phyloP scores from a whole-genome alignment of 2,797 vertebrate species.

The Pitangus sulphuratus region DNA sequence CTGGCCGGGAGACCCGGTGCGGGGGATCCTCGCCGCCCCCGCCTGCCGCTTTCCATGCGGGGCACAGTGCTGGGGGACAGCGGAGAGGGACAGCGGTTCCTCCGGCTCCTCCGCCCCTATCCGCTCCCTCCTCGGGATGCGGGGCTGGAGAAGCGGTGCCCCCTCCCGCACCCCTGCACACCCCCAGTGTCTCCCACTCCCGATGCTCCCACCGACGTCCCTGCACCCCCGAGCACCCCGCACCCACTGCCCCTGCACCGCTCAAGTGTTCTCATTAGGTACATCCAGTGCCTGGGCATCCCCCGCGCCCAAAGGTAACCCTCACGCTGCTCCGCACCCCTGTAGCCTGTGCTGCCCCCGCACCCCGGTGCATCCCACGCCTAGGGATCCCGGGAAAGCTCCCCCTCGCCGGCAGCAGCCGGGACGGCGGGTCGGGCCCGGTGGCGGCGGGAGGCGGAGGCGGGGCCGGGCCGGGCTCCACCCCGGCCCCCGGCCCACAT shows the following conservation, averaged over 20 bases:
- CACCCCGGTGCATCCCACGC: not conserved
- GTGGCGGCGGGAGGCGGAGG: not conserved
- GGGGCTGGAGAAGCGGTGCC: not conserved
- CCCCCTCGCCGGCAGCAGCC: not conserved
- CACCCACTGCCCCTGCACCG: not conserved
- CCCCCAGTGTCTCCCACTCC: not conserved
- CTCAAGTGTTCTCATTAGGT: not conserved
- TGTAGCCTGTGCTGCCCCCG: not conserved
- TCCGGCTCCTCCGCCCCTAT: not conserved
- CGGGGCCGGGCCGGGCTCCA: conserved; percentile 22
- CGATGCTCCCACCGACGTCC: not conserved
- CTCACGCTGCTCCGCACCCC: not conserved
- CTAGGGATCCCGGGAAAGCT: not conserved
- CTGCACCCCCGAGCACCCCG: not conserved
- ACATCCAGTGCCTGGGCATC: not conserved
- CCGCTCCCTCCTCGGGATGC: not conserved
- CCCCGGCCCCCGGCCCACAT: conserved; percentile 49
- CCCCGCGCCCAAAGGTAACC: not conserved
- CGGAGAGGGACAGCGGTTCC: not conserved
- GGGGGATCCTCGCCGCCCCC: not conserved
- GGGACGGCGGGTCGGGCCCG: not conserved
- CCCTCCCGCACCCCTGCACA: not conserved
- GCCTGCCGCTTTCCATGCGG: not conserved
- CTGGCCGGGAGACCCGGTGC: not conserved
- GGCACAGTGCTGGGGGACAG: not conserved